Conservation (phyloP, 2,113 vertebrate species). For the Dolichotis patagonum region DNA sequence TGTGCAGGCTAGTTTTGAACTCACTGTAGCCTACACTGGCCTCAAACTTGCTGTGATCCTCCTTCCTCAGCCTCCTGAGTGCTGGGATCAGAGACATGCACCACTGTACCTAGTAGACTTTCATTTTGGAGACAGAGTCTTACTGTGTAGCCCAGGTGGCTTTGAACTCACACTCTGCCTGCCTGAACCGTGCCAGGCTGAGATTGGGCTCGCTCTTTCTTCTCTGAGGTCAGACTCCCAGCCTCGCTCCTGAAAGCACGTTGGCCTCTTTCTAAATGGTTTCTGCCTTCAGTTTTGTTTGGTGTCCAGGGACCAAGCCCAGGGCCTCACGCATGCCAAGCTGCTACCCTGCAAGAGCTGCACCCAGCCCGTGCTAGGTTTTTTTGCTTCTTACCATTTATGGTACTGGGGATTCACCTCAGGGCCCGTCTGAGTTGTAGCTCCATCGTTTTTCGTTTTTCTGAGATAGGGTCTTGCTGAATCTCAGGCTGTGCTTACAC, state of each 20-base stretch:
- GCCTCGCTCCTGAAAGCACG: not conserved
- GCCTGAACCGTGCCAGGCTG: not conserved
- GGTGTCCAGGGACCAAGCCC: not conserved
- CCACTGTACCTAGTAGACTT: not conserved
- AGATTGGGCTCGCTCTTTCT: not conserved
- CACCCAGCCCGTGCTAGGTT: not conserved
- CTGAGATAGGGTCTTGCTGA: not conserved
- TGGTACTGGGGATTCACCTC: not conserved
- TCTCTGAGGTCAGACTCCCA: not conserved
- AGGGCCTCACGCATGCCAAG: not conserved
- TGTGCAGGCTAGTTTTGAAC: not conserved
- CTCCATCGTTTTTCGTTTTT: not conserved
- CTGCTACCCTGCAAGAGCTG: not conserved
- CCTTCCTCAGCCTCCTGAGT: not conserved
- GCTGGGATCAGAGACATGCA: not conserved
- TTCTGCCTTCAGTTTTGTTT: not conserved
- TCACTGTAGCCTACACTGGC: too few species aligned
- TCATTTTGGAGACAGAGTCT: not conserved
- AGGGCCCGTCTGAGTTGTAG: not conserved
- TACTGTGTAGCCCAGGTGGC: not conserved
- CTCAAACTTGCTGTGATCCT: not conserved
- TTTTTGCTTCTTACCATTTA: not conserved
- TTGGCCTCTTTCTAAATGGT: not conserved
- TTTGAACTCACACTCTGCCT: not conserved
- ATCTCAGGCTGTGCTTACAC: not conserved